Percentiles rank a stretch among this genome's conserved stretches.
Conservation (phyloP, 2,888 invertebrate species). For the Pocota personata region DNA sequence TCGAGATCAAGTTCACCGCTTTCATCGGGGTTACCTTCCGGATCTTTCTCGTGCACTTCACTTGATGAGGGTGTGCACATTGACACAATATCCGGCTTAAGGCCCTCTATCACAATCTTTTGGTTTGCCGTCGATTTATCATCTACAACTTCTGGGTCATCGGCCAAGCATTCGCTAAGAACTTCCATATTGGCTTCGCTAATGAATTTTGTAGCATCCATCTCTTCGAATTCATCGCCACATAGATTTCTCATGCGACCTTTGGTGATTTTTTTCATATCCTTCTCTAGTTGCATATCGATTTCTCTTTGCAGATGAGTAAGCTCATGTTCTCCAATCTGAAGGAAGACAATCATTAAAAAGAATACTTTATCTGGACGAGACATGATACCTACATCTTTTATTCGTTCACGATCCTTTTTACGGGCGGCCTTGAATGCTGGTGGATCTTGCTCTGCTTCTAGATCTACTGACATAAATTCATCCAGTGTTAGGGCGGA, state of each 20-base stretch:
- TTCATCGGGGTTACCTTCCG: conserved; percentile 75
- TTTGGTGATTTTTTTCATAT: conserved; percentile 83
- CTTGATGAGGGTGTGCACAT: conserved; percentile 88
- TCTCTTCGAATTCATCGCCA: conserved; percentile 79
- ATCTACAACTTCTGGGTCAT: conserved; percentile 75
- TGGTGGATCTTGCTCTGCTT: conserved; percentile 97
- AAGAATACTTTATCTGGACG: background rate
- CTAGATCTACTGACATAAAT: conserved; percentile 97
- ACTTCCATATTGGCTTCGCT: conserved; percentile 83
- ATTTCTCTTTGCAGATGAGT: conserved; percentile 93
- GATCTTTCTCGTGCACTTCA: conserved; percentile 82
- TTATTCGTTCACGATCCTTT: conserved; percentile 92
- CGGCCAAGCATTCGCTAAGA: conserved; percentile 82
- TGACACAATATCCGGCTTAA: conserved; percentile 89
- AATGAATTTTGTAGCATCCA: conserved; percentile 83
- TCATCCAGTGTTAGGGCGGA: conserved; percentile 97
- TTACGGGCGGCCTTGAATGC: conserved; percentile 95
- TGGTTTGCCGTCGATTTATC: conserved; percentile 49
- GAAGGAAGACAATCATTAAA: background rate
- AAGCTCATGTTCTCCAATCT: conserved; percentile 86
- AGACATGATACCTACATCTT: conserved; percentile 85
- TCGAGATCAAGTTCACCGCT: conserved; percentile 87
- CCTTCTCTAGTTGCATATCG: conserved; percentile 90
- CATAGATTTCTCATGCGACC: conserved; percentile 75
- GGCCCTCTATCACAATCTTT: conserved; percentile 78